Base-by-base conservation (phyloP, 2,113 vertebrate species). In the Ptilorrhoa leucosticta region DNA sequence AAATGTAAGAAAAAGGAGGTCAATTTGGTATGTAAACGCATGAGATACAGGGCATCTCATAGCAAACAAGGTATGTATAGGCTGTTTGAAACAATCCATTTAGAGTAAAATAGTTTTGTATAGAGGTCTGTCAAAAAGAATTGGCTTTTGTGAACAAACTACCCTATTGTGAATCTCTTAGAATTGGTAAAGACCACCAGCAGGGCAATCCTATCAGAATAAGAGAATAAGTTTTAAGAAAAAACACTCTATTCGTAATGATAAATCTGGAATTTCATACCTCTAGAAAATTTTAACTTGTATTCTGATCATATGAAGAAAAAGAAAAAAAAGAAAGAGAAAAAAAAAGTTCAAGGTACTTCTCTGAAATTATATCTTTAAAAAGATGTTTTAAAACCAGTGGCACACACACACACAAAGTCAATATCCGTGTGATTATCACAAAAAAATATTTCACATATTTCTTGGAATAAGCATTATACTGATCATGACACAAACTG, bases 121-220 rank as follows among this genome's bases (percentile, higher is more conserved):
- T 11, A 68, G 76, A 61, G 13, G 50, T 75, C 83, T 96, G 90
- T 88, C 78, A 89, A 91, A 86, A 37, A 94, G 50, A 92, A 96
- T 50, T 77, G 50, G 68, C 81, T 97, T 92, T 87, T 13, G 3
- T 65, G 61, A 88, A 93, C 65, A 91, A 93, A 89, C 28, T 30
- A 27, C 39, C 5, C 75, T 66, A 58, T 65, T 91, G 71, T 76
- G 94, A 96, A 89, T 75, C 42, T 44, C 48, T 81, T 61, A 70
- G 78, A 89, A 91, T 30, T 69, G 54, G 84, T 48, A 16, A 95
- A 91, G 94, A 92, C 93, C 95, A 96, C 96, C 93, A 87, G 84
- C 80, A 90, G 83, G 84, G 87, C 65, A 93, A 70, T 50, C 42
- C 72, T 80, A 65, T 89, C 11, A 3, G 30, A 76, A 12, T 40